Evolutionary conservation across 2,113 vertebrate genomes (phyloP).

Genomic region (Aptenodytes patagonicus): DNA sequence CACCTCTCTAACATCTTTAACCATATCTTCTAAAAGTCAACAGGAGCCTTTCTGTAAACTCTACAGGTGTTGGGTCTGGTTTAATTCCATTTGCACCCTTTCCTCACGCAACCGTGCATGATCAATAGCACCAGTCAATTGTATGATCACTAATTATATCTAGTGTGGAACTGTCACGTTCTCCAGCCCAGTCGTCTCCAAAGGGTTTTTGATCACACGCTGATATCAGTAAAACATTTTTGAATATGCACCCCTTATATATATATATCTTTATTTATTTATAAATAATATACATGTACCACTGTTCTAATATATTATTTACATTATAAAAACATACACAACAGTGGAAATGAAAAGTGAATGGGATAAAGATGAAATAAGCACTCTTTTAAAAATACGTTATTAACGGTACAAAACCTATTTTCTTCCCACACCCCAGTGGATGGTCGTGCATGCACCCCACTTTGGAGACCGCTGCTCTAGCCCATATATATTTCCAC

Average conservation of each 20-base stretch:
- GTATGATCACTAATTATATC: background rate
- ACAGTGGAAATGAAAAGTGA: background rate
- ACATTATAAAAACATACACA: background rate
- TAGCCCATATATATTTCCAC: background rate
- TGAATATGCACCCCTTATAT: background rate
- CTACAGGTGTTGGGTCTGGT: background rate
- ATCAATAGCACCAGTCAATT: background rate
- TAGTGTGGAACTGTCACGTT: background rate
- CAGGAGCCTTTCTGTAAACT: background rate
- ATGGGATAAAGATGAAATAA: background rate
- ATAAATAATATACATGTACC: background rate
- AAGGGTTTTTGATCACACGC: fast-evolving
- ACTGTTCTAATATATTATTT: background rate
- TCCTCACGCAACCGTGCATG: background rate
- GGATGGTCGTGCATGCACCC: fast-evolving
- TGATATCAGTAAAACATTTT: background rate
- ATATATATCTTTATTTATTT: background rate
- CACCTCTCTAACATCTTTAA: background rate
- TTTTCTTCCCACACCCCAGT: background rate
- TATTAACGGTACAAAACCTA: background rate
- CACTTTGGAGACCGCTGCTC: background rate
- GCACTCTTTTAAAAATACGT: background rate
- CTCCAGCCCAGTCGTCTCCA: background rate
- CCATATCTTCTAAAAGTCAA: background rate
- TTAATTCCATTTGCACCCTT: background rate